Percentiles rank a stretch among this genome's conserved stretches.
phyloP scores from a whole-genome alignment of 2,797 vertebrate genomes.

The Oreochromis grahami region DNA sequence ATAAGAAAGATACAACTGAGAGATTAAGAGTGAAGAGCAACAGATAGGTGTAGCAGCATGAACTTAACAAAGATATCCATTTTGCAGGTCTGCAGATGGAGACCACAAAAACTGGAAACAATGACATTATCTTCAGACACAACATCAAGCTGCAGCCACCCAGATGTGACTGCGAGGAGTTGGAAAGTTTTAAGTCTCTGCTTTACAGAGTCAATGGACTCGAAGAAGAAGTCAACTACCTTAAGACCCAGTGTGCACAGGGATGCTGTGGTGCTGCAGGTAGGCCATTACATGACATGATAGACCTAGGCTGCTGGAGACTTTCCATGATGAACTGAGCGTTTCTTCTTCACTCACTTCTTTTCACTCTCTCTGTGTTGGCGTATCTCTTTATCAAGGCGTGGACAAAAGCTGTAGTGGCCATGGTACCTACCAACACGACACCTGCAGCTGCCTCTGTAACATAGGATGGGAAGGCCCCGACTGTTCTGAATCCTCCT shows the following conservation, averaged over 20 bases:
- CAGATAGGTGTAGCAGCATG: neutral
- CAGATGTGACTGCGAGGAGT: constrained; percentile 78
- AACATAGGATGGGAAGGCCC: constrained; percentile 83
- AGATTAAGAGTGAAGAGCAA: neutral
- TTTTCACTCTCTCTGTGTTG: neutral
- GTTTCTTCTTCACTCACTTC: neutral
- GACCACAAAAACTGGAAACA: constrained; percentile 68
- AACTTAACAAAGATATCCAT: neutral
- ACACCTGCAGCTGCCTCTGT: constrained; percentile 81
- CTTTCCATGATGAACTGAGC: neutral
- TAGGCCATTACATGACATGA: neutral
- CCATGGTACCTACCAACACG: constrained; percentile 73
- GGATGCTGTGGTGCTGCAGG: constrained; percentile 79
- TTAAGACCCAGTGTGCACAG: constrained; percentile 79
- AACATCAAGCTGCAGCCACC: constrained; percentile 81
- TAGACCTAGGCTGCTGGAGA: neutral
- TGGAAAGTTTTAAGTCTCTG: constrained; percentile 75
- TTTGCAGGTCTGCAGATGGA: constrained; percentile 47
- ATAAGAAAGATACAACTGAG: constrained; percentile 15
- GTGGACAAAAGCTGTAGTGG: constrained; percentile 76
- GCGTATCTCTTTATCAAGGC: constrained; percentile 40
- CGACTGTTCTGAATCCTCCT: constrained; percentile 79
- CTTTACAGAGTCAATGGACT: constrained; percentile 83
- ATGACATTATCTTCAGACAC: constrained; percentile 87
- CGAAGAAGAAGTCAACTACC: constrained; percentile 83